Base-by-base conservation (phyloP, 1,140 invertebrate species). In the Amphibalanus amphitrite region DNA sequence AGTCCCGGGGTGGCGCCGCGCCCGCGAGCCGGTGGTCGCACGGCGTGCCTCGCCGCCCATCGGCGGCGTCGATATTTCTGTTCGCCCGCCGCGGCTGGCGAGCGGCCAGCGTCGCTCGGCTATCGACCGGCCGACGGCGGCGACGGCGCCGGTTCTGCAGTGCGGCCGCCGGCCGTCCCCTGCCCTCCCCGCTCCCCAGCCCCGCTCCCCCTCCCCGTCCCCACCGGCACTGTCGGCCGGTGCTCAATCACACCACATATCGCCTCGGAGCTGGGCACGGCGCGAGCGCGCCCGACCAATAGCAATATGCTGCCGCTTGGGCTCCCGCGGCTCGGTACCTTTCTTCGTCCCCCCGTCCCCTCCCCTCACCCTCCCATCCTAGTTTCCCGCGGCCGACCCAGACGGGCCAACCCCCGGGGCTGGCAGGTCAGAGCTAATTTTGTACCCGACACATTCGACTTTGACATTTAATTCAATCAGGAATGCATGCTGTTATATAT, bases 401-500 rank as follows among this genome's bases (percentile, higher is more conserved):
- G 47, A 59, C 47, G 47, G 10, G 20, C 6, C 10, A 13, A 8
- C 10, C 23, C 47, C 20, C 6, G 47, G 17, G 47, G 17, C 20
- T 6, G 47, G 47, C 47, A 59, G 47, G 20, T 13, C 47, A 23
- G 20, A 59, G 47, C 47, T 59, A 59, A 20, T 59, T 59, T 59
- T 59, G 47, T 59, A 59, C 47, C 20, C 20, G 47, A 38, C 47
- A 59, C 47, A 23, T 59, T 59, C 47, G 47, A 59, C 10, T 23
- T 59, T 20, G 47, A 59, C 47, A 23, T 59, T 59, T 59, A 1
- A 20, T 59, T 59, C 47, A 59, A 59, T 59, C 47, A 59, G 47
- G 47, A 59, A 59, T 59, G 47, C 47, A 59, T 59, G 47, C 47
- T 59, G 47, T 59, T 59, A 59, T 20, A 59, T 59, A 59, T 59